These are phyloP conservation scores for Rhizomys pruinosus DNA, from an alignment of 2,113 vertebrate genomes.

Conservation along the genomic window DNA sequence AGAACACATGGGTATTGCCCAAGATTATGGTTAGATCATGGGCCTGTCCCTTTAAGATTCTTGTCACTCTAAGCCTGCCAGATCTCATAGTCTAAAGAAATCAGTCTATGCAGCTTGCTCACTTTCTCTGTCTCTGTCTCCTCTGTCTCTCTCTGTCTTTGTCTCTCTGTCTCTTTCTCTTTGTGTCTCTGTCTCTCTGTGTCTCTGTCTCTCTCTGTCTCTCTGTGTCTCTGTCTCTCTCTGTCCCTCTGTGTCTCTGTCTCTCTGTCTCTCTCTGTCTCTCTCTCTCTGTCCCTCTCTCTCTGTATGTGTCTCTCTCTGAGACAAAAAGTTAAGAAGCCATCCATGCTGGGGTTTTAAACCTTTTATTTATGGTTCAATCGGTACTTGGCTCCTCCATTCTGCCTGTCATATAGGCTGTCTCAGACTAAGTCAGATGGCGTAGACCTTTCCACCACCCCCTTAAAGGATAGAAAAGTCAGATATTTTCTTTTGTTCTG, in stretches of 20 bases:
- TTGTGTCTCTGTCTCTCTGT: neutral
- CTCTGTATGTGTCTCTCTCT: no score
- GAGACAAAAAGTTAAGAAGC: neutral
- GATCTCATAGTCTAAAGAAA: neutral
- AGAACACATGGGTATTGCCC: neutral
- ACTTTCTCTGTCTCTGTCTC: neutral
- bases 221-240: neutral
- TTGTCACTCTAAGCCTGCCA: neutral
- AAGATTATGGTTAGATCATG: neutral
- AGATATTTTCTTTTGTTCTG: neutral
- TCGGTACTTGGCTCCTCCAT: neutral
- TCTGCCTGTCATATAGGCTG: neutral
- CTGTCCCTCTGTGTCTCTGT: neutral
- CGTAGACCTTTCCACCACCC: neutral
- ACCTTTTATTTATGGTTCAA: neutral
- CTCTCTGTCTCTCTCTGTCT: no score
- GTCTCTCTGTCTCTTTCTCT: neutral
- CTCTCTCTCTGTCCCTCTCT: no score
- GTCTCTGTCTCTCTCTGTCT: no score
- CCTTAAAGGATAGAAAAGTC: neutral
- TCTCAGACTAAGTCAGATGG: neutral
- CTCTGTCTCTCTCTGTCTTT: neutral
- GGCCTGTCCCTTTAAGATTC: neutral
- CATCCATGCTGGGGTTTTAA: neutral
- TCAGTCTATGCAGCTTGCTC: no score